phyloP scores from a whole-genome alignment of 2,888 invertebrate species.

The Linnaemya vulpina region DNA sequence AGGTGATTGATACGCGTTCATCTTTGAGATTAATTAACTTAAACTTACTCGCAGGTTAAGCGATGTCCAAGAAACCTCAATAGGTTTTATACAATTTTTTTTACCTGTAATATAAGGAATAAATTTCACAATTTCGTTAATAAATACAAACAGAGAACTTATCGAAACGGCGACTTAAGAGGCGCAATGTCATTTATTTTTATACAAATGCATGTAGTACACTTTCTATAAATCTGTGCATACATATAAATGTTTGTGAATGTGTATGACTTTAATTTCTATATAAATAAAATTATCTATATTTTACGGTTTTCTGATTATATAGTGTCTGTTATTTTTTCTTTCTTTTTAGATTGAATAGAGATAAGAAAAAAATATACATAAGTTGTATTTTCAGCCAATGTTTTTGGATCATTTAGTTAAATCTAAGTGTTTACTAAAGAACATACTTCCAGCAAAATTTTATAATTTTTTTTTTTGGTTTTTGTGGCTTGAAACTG shows the following conservation, averaged over 20 bases:
- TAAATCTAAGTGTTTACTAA: conserved; percentile 41
- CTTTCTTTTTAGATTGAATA: conserved; percentile 43
- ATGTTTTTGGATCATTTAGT: conserved; percentile 62
- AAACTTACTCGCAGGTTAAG: no score
- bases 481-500: conserved; percentile 54
- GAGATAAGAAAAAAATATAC: conserved; percentile 62
- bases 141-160: not conserved
- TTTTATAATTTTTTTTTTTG: conserved; percentile 43
- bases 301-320: conserved; percentile 29
- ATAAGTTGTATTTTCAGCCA: conserved; percentile 56
- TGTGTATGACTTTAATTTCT: not conserved
- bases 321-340: conserved; percentile 35
- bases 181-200: not conserved
- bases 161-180: not conserved
- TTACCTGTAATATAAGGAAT: no score
- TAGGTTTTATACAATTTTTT: no score
- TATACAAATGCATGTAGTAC: not conserved
- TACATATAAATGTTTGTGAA: not conserved
- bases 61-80: no score
- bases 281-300: conserved; percentile 36
- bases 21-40: no score
- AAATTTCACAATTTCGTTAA: no score
- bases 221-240: not conserved
- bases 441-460: conserved; percentile 47
- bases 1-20: no score